Conservation (phyloP, 2,113 vertebrate species). For the Platysternon megacephalum region DNA sequence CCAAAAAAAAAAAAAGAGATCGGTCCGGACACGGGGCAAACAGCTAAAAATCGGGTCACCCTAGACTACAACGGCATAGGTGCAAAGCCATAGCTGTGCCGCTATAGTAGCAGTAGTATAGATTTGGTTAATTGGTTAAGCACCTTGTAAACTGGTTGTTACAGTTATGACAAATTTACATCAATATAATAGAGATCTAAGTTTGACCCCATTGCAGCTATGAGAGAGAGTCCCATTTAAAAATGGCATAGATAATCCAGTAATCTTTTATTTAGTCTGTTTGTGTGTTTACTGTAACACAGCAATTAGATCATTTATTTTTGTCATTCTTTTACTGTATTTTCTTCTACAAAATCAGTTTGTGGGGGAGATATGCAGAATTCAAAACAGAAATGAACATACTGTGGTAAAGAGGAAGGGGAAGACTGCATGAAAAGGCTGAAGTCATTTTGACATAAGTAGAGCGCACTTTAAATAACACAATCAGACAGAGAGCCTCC, state of each 20-base stretch:
- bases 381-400: background rate
- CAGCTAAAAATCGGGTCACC: no score
- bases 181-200: background rate
- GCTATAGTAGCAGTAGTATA: background rate
- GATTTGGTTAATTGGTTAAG: background rate
- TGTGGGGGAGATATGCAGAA: background rate
- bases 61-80: no score
- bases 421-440: background rate
- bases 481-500: background rate
- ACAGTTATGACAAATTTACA: background rate
- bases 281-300: background rate
- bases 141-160: background rate
- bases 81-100: no score
- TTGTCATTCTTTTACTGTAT: background rate
- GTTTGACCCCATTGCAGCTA: background rate
- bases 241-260: background rate
- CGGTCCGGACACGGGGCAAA: no score
- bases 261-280: background rate
- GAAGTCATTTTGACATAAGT: background rate
- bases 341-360: background rate
- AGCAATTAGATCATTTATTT: background rate
- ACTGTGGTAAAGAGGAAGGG: fast-evolving
- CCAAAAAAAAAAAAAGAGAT: no score
- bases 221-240: background rate
- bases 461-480: background rate